Conservation (phyloP, 2,113 vertebrate genomes). For the Struthio camelus region DNA sequence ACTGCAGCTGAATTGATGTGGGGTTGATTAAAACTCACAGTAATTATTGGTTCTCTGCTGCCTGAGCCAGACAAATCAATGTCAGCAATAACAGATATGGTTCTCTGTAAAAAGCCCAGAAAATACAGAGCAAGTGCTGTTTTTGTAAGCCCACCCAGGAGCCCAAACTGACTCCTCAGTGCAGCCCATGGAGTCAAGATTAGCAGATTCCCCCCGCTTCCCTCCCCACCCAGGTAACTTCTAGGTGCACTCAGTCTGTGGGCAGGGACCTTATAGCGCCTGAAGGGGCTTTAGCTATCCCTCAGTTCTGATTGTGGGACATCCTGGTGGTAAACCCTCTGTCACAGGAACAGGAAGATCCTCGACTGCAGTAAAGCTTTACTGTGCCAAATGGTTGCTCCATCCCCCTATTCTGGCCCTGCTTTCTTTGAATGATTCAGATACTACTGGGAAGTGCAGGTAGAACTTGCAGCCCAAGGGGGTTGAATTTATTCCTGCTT, state of each 20-base stretch:
- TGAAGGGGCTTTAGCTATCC: background rate
- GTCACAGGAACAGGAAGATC: background rate
- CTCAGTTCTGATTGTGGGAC: background rate
- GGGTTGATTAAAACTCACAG: constrained; percentile 76
- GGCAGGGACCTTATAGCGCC: background rate
- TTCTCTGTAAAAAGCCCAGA: background rate
- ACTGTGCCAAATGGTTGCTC: background rate
- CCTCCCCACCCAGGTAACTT: background rate
- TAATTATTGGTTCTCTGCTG: constrained; percentile 71
- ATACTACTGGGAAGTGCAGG: background rate
- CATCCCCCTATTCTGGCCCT: background rate
- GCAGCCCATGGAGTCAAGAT: background rate
- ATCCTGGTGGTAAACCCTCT: rapidly evolving
- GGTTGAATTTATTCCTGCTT: background rate
- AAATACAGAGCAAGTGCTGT: rapidly evolving
- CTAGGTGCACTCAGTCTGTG: background rate
- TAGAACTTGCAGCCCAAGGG: background rate
- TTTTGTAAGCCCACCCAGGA: background rate
- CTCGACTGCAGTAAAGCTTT: background rate
- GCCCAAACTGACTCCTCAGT: background rate
- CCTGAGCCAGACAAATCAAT: constrained; percentile 71
- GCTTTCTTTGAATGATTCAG: too few relatives aligned
- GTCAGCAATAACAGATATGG: constrained; percentile 28
- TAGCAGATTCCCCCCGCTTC: too few relatives aligned
- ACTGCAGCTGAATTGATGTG: constrained; percentile 64